Base-by-base conservation (phyloP, 2,888 invertebrate species). In the Morpho helenor region DNA sequence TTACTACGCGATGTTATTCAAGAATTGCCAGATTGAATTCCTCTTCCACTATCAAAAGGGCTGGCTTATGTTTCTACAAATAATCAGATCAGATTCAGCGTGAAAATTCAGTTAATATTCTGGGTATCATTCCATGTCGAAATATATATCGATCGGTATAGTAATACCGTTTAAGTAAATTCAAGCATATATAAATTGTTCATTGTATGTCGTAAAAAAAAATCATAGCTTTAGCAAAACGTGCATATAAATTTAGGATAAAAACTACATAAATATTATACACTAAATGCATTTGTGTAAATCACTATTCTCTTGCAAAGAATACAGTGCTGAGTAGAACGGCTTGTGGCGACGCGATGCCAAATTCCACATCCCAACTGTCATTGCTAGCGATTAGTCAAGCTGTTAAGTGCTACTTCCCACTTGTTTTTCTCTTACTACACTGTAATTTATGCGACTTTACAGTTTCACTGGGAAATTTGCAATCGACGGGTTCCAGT, bases 371-470 rank as follows among this genome's bases (percentile, higher is more conserved):
- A 56, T 67, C 71, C 72, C 67, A 80, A 77, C 82, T 87, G 89
- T 88, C 89, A 86, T 82, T 79, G 77, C 78, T 76, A 73, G 81
- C 87, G 85, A 89, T 90, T 88, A 88, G 82, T 88, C 88, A 88
- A 82, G 79, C 80, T 79, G 77, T 80, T 88, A 87, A 90, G 89
- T 88, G 87, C 84, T 86, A 85, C 87, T 87, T 84, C 79, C 77
- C 79, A 77, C 84, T 87, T 87, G 86, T 89, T 89, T 89, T 90
- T 89, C 85, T 85, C 84, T 78, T 77, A 67, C 80, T 80, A 76
- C 84, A 82, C 82, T 78, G 85, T 88, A 89, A 90, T 90, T 90
- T 88, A 90, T 89, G 87, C 82, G 88, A 88, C 87, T 89, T 87
- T 79, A 78, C 85, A 87, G 86, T 88, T 87, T 74, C 72, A 77